phyloP scores from a whole-genome alignment of 2,888 invertebrate species.

The Mactromeris polynyma region DNA sequence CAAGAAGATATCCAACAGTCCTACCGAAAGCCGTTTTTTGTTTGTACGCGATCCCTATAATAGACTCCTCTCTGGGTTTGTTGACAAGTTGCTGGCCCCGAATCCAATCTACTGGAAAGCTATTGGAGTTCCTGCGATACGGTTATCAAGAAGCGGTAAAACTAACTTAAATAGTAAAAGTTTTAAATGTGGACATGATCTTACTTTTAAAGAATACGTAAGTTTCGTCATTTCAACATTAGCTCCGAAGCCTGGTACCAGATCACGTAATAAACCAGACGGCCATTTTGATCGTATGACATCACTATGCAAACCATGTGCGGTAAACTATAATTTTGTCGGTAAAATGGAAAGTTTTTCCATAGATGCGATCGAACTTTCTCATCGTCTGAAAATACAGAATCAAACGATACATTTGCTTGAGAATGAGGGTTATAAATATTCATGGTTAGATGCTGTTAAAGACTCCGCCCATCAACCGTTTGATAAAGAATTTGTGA shows the following conservation, averaged over 20 bases:
- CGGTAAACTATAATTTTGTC: conserved; percentile 60
- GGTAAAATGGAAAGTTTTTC: conserved; percentile 66
- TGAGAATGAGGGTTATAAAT: neutral
- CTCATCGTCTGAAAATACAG: conserved; percentile 27
- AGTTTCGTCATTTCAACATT: conserved; percentile 19
- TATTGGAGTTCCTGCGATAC: conserved; percentile 42
- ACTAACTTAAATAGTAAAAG: neutral
- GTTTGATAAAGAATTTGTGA: conserved; percentile 26
- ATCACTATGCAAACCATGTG: conserved; percentile 61
- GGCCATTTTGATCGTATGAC: conserved; percentile 59
- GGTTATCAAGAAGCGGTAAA: neutral
- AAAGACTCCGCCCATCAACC: conserved; percentile 42
- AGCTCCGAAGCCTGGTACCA: neutral
- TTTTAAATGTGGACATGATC: conserved; percentile 44
- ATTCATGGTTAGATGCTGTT: conserved; percentile 25
- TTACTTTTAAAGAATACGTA: conserved; percentile 34
- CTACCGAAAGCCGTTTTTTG: conserved; percentile 18
- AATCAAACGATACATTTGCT: conserved; percentile 35
- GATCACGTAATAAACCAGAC: conserved; percentile 32
- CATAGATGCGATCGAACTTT: conserved; percentile 54
- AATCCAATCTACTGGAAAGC: conserved; percentile 68
- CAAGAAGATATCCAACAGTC: conserved; percentile 1
- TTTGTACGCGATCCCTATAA: conserved; percentile 68
- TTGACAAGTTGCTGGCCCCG: conserved; percentile 68
- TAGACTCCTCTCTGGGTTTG: conserved; percentile 65